A percentile compares a stretch with the other conserved stretches of the same genome.
phyloP scores from a whole-genome alignment of 2,888 invertebrate species.

The Trileptium ribeirensis region DNA sequence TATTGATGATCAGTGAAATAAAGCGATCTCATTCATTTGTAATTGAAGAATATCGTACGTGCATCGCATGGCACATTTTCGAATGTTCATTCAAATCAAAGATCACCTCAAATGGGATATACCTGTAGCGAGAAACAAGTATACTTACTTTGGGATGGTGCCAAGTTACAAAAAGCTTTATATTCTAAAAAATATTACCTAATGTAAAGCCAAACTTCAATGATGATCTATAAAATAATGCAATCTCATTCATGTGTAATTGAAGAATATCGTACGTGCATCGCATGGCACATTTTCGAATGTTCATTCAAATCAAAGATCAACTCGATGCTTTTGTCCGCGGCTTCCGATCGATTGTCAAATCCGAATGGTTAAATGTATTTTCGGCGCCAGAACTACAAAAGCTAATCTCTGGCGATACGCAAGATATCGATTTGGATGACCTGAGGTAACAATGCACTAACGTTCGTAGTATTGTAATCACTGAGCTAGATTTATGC shows the following conservation, averaged over 20 bases:
- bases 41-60: slow-evolving; percentile 82
- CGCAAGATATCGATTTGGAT: slow-evolving; percentile 74
- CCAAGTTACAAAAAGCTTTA: slow-evolving; percentile 35
- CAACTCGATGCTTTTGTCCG: slow-evolving; percentile 92
- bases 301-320: slow-evolving; percentile 94
- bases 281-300: slow-evolving; percentile 93
- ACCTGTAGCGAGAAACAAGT: too few relatives aligned
- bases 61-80: slow-evolving; percentile 94
- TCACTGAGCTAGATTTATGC: too few relatives aligned
- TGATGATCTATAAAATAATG: too few relatives aligned
- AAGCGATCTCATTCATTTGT: too few relatives aligned
- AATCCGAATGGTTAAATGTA: slow-evolving; percentile 83
- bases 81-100: slow-evolving; percentile 94
- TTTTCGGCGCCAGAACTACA: slow-evolving; percentile 95
- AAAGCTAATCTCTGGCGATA: slow-evolving; percentile 89
- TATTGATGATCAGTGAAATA: too few relatives aligned
- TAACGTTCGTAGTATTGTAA: too few relatives aligned
- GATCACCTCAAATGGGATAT: slow-evolving; percentile 94
- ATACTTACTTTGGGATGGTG: too few relatives aligned
- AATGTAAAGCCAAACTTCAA: too few relatives aligned
- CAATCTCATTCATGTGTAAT: too few relatives aligned
- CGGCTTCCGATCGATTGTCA: slow-evolving; percentile 89
- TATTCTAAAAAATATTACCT: background rate
- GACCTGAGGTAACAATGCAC: slow-evolving; percentile 53
- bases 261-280: slow-evolving; percentile 92